Evolutionary conservation across 2,113 vertebrate species (phyloP).

Genomic region (Sphaerodactylus townsendi): DNA sequence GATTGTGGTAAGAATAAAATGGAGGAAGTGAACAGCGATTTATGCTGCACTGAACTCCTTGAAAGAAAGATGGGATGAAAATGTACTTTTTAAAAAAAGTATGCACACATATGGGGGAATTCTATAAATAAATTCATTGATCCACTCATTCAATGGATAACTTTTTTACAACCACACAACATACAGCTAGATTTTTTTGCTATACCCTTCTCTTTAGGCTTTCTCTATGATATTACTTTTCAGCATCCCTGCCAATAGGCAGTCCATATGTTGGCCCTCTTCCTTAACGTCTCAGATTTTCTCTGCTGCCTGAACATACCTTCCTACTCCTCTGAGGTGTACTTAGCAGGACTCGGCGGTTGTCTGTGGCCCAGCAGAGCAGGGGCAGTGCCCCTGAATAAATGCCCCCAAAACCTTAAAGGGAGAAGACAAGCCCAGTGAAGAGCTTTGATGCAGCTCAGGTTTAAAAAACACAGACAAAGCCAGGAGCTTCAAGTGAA

Average conservation of each 20-base stretch:
- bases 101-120: not conserved
- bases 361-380: slow-evolving; percentile 77
- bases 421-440: not conserved
- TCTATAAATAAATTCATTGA: not conserved
- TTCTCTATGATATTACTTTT: not conserved
- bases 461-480: not conserved
- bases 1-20: no score
- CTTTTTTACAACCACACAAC: not conserved
- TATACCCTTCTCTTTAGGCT: not conserved
- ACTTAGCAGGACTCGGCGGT: slow-evolving; percentile 72
- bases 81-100: not conserved
- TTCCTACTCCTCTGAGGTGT: slow-evolving; percentile 76
- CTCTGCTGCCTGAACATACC: slow-evolving; percentile 48
- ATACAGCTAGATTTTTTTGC: not conserved
- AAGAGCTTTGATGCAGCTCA: not conserved
- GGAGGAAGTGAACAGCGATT: no score
- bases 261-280: no score
- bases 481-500: not conserved
- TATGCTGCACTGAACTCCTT: not conserved
- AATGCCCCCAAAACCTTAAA: slow-evolving; percentile 75
- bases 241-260: not conserved
- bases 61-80: not conserved
- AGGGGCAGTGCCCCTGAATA: slow-evolving; percentile 67
- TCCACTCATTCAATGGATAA: not conserved
- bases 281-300: not conserved